Evolutionary conservation across 2,797 vertebrate species (phyloP), one percentile per base, ranked within the genome.

Genomic region (Okamejei kenojei): DNA sequence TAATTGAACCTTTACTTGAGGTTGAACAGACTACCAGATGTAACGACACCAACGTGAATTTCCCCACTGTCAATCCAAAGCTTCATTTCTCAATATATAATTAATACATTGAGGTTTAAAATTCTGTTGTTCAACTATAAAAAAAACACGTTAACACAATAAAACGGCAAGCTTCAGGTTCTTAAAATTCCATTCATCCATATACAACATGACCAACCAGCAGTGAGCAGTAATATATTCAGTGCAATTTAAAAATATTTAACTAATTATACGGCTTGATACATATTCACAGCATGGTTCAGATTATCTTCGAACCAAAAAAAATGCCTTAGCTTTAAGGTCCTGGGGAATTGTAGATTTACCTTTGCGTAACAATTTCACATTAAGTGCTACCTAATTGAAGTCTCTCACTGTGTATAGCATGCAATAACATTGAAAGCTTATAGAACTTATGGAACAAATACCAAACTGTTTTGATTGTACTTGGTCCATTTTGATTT

Each of bases 151-250:
- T 65, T 29, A 6, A 32, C 29, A 45, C 61, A 65, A 32, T 1
- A 17, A 88, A 88, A n/a, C 45, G 65, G 61, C 29, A 88, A n/a
- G n/a, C 61, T 88, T 88, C 84, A 88, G 17, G 15, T 88, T 65
- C 65, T 88, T 65, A 9, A 68, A 65, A 63, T 88, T 65, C n/a
- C n/a, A 35, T n/a, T 65, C 65, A n/a, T 23, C 19, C 58, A 65
- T 6, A 65, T 3, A 65, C 5, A 86, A 29, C 58, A 86, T 29
- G 15, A 29, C 61, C 29, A 86, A 13, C 10, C 58, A 61, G 58
- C n/a, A 84, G 54, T n/a, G 13, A n/a, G 58, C 82, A n/a, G 82
- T 19, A 86, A 86, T 86, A 65, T 63, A 19, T 86, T 61, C 32
- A 65, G 61, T 7, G 1, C n/a, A 1, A 11, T 11, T 61, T 17